Conservation (phyloP, 2,888 invertebrate species). For the Tenthredo notha region DNA sequence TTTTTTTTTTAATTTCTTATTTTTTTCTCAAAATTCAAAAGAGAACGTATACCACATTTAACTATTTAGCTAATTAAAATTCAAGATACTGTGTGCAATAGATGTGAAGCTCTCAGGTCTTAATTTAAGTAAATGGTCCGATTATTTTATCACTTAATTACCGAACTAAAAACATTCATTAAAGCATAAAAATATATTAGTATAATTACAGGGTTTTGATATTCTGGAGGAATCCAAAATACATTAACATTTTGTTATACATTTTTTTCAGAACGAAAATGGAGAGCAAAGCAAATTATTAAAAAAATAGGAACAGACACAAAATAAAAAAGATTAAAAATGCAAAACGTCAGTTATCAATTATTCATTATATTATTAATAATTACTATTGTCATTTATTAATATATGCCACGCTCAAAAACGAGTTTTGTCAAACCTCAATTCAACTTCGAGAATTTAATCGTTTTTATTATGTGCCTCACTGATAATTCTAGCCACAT, state of each 20-base stretch:
- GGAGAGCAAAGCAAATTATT: constrained; percentile 2
- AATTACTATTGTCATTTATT: constrained; percentile 43
- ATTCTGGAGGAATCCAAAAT: constrained; percentile 8
- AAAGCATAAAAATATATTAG: not conserved
- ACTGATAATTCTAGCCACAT: constrained; percentile 38
- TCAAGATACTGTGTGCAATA: constrained; percentile 37
- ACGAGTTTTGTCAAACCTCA: constrained; percentile 5
- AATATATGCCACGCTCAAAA: not conserved
- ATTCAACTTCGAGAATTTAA: constrained; percentile 23
- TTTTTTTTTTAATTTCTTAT: constrained; percentile 28
- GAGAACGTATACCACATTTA: constrained; percentile 26
- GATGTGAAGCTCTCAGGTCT: constrained; percentile 30
- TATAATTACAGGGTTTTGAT: not conserved
- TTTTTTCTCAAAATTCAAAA: not conserved
- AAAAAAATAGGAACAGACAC: not conserved
- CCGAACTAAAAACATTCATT: not conserved
- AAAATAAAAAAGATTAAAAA: constrained; percentile 42
- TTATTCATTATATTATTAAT: constrained; percentile 32
- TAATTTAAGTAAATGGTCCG: constrained; percentile 33
- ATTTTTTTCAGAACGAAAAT: constrained; percentile 8
- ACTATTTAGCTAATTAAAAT: constrained; percentile 35
- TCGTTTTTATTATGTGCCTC: constrained; percentile 34
- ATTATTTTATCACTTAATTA: constrained; percentile 12
- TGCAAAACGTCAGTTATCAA: not conserved
- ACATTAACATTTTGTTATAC: not conserved